A percentile compares a stretch with the other conserved stretches of the same genome.
Evolutionary conservation across 2,888 invertebrate species (phyloP).

Genomic region (Incurvaria masculella): DNA sequence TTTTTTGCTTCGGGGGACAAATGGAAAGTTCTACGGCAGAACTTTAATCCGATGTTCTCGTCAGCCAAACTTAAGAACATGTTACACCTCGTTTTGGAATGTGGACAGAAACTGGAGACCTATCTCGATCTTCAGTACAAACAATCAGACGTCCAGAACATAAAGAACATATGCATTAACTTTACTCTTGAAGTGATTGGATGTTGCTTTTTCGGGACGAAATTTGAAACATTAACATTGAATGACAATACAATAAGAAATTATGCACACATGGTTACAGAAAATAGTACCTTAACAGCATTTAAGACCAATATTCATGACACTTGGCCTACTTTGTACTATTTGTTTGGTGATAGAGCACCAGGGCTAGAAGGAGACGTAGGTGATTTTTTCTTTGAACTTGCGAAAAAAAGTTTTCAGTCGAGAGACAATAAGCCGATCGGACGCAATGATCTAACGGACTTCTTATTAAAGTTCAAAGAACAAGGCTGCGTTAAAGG

Average conservation of each 20-base stretch:
- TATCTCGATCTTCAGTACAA: neutral
- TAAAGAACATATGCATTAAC: neutral
- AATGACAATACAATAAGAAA: neutral
- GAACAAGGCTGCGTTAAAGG: conserved; percentile 1
- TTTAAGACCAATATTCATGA: neutral
- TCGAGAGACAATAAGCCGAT: neutral
- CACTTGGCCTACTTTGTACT: conserved; percentile 2
- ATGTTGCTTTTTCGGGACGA: conserved; percentile 2
- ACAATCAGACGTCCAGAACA: neutral
- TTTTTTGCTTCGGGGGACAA: conserved; percentile 20
- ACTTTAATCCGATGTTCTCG: conserved; percentile 21
- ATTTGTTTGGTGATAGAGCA: neutral
- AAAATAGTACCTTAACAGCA: neutral
- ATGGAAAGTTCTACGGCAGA: conserved; percentile 21
- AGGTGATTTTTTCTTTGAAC: neutral
- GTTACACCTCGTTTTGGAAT: conserved; percentile 19
- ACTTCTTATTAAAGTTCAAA: neutral
- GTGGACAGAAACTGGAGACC: conserved; percentile 10
- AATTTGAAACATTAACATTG: neutral
- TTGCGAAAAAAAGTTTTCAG: neutral
- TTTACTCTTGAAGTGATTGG: neutral
- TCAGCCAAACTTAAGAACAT: conserved; percentile 22
- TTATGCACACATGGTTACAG: neutral
- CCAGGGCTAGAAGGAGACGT: neutral
- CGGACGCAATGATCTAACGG: conserved; percentile 3